phyloP scores from a whole-genome alignment of 1,140 invertebrate species.

The Halictus rubicundus region DNA sequence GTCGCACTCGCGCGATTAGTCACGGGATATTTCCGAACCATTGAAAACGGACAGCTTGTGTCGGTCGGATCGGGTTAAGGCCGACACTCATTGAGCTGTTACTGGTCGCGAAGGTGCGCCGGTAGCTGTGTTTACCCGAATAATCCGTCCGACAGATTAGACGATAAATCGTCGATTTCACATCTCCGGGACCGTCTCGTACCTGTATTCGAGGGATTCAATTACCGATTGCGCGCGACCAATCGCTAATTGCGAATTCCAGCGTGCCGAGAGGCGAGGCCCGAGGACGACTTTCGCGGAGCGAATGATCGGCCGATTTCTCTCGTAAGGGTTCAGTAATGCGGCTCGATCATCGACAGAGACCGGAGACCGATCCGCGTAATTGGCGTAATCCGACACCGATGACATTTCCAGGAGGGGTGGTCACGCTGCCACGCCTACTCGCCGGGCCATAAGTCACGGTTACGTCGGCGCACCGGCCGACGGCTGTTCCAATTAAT shows the following conservation, averaged over 20 bases:
- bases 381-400: conserved; percentile 24
- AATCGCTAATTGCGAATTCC: conserved; percentile 42
- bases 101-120: conserved; percentile 24
- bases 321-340: background rate
- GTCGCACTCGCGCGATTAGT: conserved; percentile 42
- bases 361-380: background rate
- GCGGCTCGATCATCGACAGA: too few relatives aligned
- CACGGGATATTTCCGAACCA: conserved; percentile 54
- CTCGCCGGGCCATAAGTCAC: conserved; percentile 12
- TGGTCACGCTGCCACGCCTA: conserved; percentile 1
- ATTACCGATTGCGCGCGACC: background rate
- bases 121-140: conserved; percentile 27
- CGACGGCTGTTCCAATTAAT: conserved; percentile 20
- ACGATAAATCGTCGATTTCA: background rate
- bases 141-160: conserved; percentile 16
- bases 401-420: conserved; percentile 38
- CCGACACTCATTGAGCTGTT: conserved; percentile 34
- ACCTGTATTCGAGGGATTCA: background rate
- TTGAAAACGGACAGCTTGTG: conserved; percentile 46
- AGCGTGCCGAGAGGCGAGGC: background rate
- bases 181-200: too few relatives aligned
- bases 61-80: conserved; percentile 53
- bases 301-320: background rate
- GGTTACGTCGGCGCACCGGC: background rate
- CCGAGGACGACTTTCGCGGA: background rate